Base-by-base conservation (phyloP, 30 jellyfish, hydroid and myxozoan genomes). In the Pelagia noctiluca region DNA sequence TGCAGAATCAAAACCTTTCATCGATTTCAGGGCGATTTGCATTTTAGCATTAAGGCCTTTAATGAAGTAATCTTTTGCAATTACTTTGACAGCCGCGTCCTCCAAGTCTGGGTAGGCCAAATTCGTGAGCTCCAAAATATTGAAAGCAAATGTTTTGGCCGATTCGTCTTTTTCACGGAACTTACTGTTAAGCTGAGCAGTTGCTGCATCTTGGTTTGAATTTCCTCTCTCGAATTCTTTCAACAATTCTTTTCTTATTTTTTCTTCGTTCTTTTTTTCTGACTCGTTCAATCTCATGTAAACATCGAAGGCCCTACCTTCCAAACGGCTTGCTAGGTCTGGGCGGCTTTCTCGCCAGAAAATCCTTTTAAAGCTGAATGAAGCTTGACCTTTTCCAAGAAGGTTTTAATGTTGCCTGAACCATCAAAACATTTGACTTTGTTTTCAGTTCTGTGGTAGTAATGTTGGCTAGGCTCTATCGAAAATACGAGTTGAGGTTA, bases 31-130 rank as follows among this genome's bases (percentile, higher is more conserved):
- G n/a, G n/a, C n/a, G n/a, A n/a, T n/a, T n/a, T n/a, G n/a, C n/a
- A n/a, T 38, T 38, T 38, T 71, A 10, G 84, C 78, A 38, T 71
- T 78, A n/a, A 71, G 10, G 12, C 84, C 84, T 35, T 71, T 71
- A 11, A 38, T 19, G 57, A 32, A 71, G 28, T 71, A 37, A 71
- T 71, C 84, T 42, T 71, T 71, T n/a, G 84, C 84, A 26, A 71
- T 71, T 71, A 78, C 38, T 22, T 71, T 38, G 10, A 12, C 4
- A 3, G 33, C n/a, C 8, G 21, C 33, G 76, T 71, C 84, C 3
- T 71, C 76, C 34, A 71, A 71, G 4, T 23, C 5, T 3, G 84
- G 84, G 57, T 71, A 71, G 78, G 75, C 76, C 32, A 71, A 38
- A 33, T 71, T 71, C n/a, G 29, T 35, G n/a, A 71, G 33, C 29